Evolutionary conservation across 2,113 vertebrate genomes (phyloP), one percentile per base, ranked within the genome.

Genomic region (Emberiza fucata): DNA sequence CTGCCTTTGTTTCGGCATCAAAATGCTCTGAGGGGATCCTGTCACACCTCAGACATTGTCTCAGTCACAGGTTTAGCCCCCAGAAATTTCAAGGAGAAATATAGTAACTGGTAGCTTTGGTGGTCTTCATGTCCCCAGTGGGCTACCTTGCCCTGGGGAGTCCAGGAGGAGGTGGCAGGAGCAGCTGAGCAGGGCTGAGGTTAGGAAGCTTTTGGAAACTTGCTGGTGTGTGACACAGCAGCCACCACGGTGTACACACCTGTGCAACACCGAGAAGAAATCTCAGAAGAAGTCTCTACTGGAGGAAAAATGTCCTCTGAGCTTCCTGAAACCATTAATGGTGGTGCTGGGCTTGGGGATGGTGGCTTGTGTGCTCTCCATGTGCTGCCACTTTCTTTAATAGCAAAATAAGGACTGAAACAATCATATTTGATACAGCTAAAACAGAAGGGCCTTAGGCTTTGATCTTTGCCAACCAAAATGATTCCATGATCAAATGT

Each of bases 201-300:
- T 9, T 42, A n/a, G 44, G 59, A 70, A 33, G 14, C 0, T 1
- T 76, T 71, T 71, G 81, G 50, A 57, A 56, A 60, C 8, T n/a
- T 28, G 14, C 33, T 21, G 23, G 37, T 11, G 15, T 8, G 56
- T 53, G 53, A 35, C 18, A 15, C 33, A 24, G 47, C 19, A 42
- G 54, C 50, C 45, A 13, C 57, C 29, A 5, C 0, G 0, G 5
- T 42, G 65, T 51, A 9, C 1, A 4, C 0, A 23, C 0, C 4
- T 14, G 23, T 16, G 44, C 61, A 37, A 11, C 31, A 12, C 0
- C 1, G 45, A 60, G 47, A 35, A 54, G 4, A 28, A 81, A 54
- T 2, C n/a, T n/a, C n/a, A n/a, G n/a, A n/a, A n/a, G n/a, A n/a
- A 21, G 40, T 47, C 83, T 94, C 56, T 86, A n/a, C 53, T 90